Conservation (phyloP, 2,888 invertebrate species). For the Clepsis dumicolana region DNA sequence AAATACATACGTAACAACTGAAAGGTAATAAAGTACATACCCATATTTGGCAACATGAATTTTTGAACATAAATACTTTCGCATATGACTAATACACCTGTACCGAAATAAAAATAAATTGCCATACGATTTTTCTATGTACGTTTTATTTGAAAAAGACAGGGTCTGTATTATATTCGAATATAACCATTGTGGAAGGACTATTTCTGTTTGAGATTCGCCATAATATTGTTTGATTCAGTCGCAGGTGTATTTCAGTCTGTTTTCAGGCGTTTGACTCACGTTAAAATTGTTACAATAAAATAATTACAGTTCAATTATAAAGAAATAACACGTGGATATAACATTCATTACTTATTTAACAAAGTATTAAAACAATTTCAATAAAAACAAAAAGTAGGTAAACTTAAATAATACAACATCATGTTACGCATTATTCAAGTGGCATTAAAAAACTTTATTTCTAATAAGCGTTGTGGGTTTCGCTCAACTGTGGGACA, state of each 20-base stretch:
- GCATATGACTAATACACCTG: too few relatives aligned
- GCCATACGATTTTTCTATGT: neutral
- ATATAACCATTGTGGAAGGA: too few relatives aligned
- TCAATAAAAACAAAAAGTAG: neutral
- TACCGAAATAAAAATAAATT: neutral
- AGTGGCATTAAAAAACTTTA: conserved; percentile 2
- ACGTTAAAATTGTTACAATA: neutral
- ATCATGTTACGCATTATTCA: too few relatives aligned
- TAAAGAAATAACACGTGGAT: conserved; percentile 11
- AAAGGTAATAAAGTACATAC: too few relatives aligned
- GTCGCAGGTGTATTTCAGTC: conserved; percentile 3
- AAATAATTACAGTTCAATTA: conserved; percentile 12
- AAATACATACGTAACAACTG: too few relatives aligned
- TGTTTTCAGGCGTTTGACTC: neutral
- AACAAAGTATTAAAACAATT: neutral
- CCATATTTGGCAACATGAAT: too few relatives aligned
- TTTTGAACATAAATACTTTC: too few relatives aligned
- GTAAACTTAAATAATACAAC: neutral
- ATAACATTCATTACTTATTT: conserved; percentile 1
- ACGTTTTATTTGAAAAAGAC: too few relatives aligned
- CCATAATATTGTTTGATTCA: neutral
- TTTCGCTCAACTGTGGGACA: neutral
- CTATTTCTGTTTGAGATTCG: neutral
- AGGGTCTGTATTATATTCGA: too few relatives aligned
- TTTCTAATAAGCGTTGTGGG: neutral